These are phyloP conservation scores for Aelia acuminata DNA, from an alignment of 2,888 invertebrate genomes.

Conservation along the genomic window DNA sequence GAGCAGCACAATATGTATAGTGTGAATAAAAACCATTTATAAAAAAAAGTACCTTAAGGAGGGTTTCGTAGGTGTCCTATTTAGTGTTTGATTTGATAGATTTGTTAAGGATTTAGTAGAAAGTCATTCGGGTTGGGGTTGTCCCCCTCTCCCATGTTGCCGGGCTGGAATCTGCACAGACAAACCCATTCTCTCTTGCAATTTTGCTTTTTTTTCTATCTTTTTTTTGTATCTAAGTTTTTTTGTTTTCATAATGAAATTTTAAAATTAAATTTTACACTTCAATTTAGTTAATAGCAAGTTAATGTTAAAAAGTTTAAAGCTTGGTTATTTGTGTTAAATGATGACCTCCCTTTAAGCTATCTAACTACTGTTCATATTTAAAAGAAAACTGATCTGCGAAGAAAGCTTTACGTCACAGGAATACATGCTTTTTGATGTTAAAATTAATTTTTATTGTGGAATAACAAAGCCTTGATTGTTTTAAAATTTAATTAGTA, in stretches of 20 bases:
- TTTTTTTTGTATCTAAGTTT: conserved; percentile 25
- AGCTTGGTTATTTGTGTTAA: conserved; percentile 28
- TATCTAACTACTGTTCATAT: conserved; percentile 35
- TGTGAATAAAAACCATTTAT: conserved; percentile 52
- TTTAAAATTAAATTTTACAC: background rate
- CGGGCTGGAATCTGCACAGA: conserved; percentile 66
- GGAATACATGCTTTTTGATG: background rate
- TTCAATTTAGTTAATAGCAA: background rate
- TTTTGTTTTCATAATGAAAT: background rate
- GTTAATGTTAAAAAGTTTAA: conserved; percentile 6
- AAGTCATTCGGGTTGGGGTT: conserved; percentile 65
- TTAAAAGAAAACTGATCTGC: conserved; percentile 3
- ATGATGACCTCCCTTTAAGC: conserved; percentile 20
- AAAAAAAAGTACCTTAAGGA: conserved; percentile 57
- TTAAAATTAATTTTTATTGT: background rate
- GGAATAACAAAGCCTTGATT: conserved; percentile 25
- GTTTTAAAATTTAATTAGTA: conserved; percentile 25
- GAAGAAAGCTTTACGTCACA: conserved; percentile 6
- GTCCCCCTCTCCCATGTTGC: conserved; percentile 65
- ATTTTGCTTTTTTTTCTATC: conserved; percentile 51
- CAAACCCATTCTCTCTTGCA: conserved; percentile 62
- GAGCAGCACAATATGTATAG: conserved; percentile 59
- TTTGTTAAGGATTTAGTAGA: conserved; percentile 61
- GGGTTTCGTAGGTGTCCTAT: conserved; percentile 58
- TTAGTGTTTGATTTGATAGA: conserved; percentile 52